A percentile compares a stretch with the other conserved stretches of the same genome.
Conservation (phyloP, 2,888 invertebrate species). For the Ormyrus nitidulus region DNA sequence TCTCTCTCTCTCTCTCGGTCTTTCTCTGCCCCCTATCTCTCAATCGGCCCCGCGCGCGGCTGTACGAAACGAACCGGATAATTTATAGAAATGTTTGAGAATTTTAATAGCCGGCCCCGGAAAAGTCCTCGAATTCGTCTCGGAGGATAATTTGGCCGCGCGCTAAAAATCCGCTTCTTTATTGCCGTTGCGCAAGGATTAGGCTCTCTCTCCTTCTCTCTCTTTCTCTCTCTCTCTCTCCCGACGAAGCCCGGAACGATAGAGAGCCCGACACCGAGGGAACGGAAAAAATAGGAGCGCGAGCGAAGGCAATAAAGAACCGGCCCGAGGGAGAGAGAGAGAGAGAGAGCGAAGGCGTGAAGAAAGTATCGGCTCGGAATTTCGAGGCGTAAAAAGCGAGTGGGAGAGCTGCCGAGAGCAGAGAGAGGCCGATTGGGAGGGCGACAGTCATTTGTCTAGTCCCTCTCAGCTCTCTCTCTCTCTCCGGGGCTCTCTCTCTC, state of each 20-base stretch:
- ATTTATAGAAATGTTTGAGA: constrained; percentile 13
- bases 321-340: neutral
- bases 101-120: neutral
- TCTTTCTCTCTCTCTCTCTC: too few relatives aligned
- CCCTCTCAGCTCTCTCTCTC: neutral
- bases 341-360: neutral
- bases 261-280: neutral
- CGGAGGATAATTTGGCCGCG: neutral
- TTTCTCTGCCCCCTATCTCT: constrained; percentile 16
- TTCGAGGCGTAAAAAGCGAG: neutral
- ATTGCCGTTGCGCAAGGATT: neutral
- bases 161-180: neutral
- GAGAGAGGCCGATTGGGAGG: constrained; percentile 3
- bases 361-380: neutral
- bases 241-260: too few relatives aligned
- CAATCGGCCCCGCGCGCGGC: neutral
- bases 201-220: too few relatives aligned
- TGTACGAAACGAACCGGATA: neutral
- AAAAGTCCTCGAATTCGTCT: too few relatives aligned
- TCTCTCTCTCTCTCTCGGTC: constrained; percentile 23
- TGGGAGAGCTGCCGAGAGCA: neutral
- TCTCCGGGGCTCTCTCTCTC: neutral
- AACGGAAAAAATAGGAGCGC: neutral
- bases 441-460: constrained; percentile 29
- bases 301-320: neutral